Percentiles rank a stretch among this genome's conserved stretches.
phyloP scores from a whole-genome alignment of 2,888 invertebrate genomes.

The Ceratothoa steindachneri region DNA sequence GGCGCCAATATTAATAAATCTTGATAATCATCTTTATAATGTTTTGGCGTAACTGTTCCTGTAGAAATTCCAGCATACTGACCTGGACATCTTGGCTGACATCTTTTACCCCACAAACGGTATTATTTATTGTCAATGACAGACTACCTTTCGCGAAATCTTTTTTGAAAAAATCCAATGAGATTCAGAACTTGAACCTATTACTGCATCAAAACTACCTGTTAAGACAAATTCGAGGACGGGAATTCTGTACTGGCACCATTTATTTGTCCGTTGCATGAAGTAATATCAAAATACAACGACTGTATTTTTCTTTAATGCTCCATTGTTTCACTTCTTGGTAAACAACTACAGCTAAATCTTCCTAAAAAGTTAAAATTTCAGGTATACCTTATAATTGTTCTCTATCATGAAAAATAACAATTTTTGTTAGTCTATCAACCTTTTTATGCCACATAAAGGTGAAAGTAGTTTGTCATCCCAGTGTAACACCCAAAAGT shows the following conservation, averaged over 20 bases:
- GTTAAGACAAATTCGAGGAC: background rate
- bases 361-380: no score
- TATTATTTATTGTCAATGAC: background rate
- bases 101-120: background rate
- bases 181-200: background rate
- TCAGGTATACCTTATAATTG: no score
- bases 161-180: background rate
- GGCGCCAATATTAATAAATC: no score
- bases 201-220: background rate
- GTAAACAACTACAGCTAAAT: background rate
- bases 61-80: background rate
- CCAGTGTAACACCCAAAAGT: background rate
- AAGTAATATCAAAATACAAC: background rate
- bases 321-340: background rate
- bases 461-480: background rate
- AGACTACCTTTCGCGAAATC: background rate
- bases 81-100: background rate
- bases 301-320: background rate
- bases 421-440: background rate
- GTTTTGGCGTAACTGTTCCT: background rate
- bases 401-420: background rate
- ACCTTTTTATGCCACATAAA: background rate
- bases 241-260: background rate
- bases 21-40: no score
- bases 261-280: background rate